A percentile compares a stretch with the other conserved stretches of the same genome.
These are phyloP conservation scores for Apus apus DNA, from an alignment of 2,113 vertebrate species.

Conservation along the genomic window DNA sequence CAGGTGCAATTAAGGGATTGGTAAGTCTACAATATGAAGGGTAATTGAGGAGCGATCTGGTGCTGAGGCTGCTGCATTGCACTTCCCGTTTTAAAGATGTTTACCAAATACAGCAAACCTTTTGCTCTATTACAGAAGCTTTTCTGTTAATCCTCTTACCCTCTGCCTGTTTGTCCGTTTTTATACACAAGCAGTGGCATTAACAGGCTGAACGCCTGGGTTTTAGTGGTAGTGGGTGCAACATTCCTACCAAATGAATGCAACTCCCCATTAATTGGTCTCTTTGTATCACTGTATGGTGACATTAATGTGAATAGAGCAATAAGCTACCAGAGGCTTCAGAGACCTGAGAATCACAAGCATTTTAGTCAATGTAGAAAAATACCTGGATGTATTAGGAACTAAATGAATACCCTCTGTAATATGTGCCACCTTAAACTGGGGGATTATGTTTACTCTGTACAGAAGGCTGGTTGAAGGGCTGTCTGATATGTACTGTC, in stretches of 20 bases:
- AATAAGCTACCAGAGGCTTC: background rate
- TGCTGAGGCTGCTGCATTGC: background rate
- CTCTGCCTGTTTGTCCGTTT: constrained; percentile 23
- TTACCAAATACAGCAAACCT: constrained; percentile 38
- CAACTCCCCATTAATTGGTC: background rate
- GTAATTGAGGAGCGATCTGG: constrained; percentile 17
- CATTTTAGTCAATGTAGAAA: background rate
- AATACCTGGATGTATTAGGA: background rate
- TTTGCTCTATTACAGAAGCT: constrained; percentile 37
- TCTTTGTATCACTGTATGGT: background rate
- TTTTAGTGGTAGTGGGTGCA: background rate
- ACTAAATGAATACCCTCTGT: background rate
- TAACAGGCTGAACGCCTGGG: background rate
- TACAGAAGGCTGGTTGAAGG: background rate
- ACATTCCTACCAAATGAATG: background rate
- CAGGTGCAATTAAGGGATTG: constrained; percentile 60
- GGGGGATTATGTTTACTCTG: background rate
- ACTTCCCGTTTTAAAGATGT: background rate
- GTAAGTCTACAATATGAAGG: background rate
- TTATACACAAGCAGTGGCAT: background rate
- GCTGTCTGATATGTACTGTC: background rate
- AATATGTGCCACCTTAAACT: background rate
- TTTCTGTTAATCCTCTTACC: constrained; percentile 32
- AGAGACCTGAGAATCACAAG: background rate
- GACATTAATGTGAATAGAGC: background rate